Conservation (phyloP, 1,140 invertebrate genomes). For the Apolygus lucorum region DNA sequence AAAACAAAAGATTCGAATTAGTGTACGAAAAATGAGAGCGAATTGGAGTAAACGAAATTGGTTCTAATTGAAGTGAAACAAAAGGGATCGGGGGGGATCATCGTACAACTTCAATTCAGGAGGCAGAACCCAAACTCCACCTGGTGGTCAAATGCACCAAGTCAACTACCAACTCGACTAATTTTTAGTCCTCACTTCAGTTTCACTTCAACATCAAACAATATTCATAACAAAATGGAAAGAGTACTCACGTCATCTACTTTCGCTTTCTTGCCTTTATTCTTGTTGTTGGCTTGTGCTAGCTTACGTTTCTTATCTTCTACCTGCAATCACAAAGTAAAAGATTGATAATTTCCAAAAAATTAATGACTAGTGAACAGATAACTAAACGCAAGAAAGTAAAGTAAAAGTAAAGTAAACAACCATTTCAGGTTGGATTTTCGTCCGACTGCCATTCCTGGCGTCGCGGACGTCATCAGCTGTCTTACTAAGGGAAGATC, state of each 20-base stretch:
- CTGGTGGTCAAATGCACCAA: neutral
- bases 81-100: neutral
- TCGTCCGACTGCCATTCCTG: too few relatives aligned
- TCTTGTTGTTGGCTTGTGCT: constrained; percentile 29
- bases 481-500: too few relatives aligned
- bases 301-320: constrained; percentile 35
- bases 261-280: constrained; percentile 28
- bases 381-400: too few relatives aligned
- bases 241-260: constrained; percentile 24
- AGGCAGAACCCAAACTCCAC: neutral
- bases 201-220: neutral
- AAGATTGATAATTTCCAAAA: too few relatives aligned
- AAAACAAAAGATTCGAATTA: neutral
- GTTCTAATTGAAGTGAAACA: neutral
- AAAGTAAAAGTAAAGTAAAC: too few relatives aligned
- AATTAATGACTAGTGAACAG: too few relatives aligned
- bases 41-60: neutral
- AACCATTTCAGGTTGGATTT: too few relatives aligned
- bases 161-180: too few relatives aligned
- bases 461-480: too few relatives aligned
- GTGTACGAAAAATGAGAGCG: neutral
- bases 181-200: too few relatives aligned
- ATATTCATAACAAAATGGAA: neutral
- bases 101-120: neutral
- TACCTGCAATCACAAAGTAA: constrained; percentile 29